phyloP scores from a whole-genome alignment of 92 coral and sea anemone genomes.

The Diadumene lineata region DNA sequence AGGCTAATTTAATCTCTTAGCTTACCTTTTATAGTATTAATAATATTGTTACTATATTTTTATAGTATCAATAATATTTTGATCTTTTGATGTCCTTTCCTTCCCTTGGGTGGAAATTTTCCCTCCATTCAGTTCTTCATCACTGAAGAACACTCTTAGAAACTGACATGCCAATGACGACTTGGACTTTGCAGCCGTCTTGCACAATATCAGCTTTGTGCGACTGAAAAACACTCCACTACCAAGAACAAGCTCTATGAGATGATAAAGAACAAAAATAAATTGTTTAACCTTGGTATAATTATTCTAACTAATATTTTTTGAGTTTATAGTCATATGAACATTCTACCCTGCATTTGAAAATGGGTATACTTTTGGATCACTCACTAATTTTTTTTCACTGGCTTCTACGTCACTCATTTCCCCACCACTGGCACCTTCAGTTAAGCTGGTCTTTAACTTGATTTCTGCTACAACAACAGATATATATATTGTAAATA shows the following conservation, averaged over 20 bases:
- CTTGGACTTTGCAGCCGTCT: slow-evolving; percentile 8
- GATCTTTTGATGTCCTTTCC: neutral
- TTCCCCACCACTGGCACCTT: too few species aligned
- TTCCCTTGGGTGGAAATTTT: slow-evolving; percentile 13
- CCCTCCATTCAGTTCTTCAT: slow-evolving; percentile 14
- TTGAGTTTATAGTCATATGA: too few species aligned
- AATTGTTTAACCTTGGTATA: neutral
- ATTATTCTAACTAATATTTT: too few species aligned
- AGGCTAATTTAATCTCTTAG: neutral
- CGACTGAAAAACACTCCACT: slow-evolving; percentile 17
- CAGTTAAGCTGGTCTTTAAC: too few species aligned
- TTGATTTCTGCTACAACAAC: too few species aligned
- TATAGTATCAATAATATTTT: neutral
- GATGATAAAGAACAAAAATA: neutral
- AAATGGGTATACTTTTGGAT: too few species aligned
- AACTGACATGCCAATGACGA: slow-evolving; percentile 22
- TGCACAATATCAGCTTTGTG: slow-evolving; percentile 17
- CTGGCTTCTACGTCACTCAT: neutral
- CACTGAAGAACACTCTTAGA: slow-evolving; percentile 16
- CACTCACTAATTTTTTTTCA: slow-evolving; percentile 1
- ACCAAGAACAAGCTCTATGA: slow-evolving; percentile 15
- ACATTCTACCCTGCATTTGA: too few species aligned
- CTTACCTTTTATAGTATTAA: neutral
- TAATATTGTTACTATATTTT: neutral
- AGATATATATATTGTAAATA: too few species aligned